Conservation (phyloP, 2,113 vertebrate species). For the Heterochromis multidens region DNA sequence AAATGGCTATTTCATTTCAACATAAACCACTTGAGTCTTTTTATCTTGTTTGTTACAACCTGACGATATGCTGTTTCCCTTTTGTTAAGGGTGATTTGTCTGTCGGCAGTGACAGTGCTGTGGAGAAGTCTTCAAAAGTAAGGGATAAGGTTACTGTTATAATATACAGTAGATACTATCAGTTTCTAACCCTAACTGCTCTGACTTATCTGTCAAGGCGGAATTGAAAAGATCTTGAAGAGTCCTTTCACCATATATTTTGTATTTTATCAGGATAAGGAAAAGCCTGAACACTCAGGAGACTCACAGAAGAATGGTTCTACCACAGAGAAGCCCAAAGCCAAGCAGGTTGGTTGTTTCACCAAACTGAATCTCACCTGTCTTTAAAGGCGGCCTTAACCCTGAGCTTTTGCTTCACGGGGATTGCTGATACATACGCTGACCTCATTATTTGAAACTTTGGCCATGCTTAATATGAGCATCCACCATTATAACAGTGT, state of each 20-base stretch:
- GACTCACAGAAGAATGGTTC: neutral
- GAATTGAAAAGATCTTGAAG: slow-evolving; percentile 24
- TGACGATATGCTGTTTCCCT: neutral
- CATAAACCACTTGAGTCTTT: neutral
- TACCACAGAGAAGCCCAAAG: slow-evolving; percentile 32
- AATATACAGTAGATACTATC: neutral
- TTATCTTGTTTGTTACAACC: neutral
- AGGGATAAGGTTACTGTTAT: neutral
- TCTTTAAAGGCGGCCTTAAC: neutral
- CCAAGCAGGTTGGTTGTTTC: slow-evolving; percentile 38
- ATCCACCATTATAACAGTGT: neutral
- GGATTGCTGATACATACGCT: neutral
- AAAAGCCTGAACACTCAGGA: slow-evolving; percentile 22
- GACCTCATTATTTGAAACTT: neutral
- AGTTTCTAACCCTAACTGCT: neutral
- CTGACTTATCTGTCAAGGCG: slow-evolving; percentile 16
- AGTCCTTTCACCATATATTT: slow-evolving; percentile 27
- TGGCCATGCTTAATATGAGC: neutral
- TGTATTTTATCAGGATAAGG: slow-evolving; percentile 28
- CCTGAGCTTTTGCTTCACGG: neutral
- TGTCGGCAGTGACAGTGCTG: slow-evolving; percentile 6
- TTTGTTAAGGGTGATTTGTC: slow-evolving; percentile 56
- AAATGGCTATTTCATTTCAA: too few relatives aligned
- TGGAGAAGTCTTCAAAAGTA: slow-evolving; percentile 49
- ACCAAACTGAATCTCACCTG: neutral